phyloP scores from a whole-genome alignment of 1,140 invertebrate genomes.

The Aphis gossypii region DNA sequence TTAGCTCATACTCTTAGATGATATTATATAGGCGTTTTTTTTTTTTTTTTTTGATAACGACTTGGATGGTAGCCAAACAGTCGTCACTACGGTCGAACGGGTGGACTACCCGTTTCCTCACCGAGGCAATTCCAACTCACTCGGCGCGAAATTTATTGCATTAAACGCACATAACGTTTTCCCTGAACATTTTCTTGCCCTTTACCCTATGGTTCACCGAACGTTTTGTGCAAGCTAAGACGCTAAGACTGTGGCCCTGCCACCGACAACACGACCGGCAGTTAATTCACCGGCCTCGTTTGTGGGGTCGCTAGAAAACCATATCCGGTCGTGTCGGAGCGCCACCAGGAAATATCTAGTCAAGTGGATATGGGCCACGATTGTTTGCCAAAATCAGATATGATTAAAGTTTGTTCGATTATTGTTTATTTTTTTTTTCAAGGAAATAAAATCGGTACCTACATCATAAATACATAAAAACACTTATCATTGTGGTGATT shows the following conservation, averaged over 20 bases:
- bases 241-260: background rate
- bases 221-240: background rate
- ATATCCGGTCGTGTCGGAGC: background rate
- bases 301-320: background rate
- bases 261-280: background rate
- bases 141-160: conserved; percentile 50
- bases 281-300: conserved; percentile 20
- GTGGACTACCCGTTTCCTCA: background rate
- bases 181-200: background rate
- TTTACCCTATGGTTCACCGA: background rate
- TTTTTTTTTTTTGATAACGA: conserved; percentile 39
- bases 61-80: conserved; percentile 49
- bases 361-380: conserved; percentile 25
- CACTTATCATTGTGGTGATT: background rate
- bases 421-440: conserved; percentile 18
- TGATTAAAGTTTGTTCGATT: conserved; percentile 5
- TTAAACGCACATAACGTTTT: conserved; percentile 7
- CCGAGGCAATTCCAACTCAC: conserved; percentile 46
- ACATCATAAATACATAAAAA: background rate
- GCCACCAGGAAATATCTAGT: conserved; percentile 30
- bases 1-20: background rate
- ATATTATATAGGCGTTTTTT: background rate
- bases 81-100: conserved; percentile 19
- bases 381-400: conserved; percentile 52
- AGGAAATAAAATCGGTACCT: background rate